Evolutionary conservation across 2,888 invertebrate genomes (phyloP), one percentile per base, ranked within the genome.

Genomic region (Coelopa pilipes): DNA sequence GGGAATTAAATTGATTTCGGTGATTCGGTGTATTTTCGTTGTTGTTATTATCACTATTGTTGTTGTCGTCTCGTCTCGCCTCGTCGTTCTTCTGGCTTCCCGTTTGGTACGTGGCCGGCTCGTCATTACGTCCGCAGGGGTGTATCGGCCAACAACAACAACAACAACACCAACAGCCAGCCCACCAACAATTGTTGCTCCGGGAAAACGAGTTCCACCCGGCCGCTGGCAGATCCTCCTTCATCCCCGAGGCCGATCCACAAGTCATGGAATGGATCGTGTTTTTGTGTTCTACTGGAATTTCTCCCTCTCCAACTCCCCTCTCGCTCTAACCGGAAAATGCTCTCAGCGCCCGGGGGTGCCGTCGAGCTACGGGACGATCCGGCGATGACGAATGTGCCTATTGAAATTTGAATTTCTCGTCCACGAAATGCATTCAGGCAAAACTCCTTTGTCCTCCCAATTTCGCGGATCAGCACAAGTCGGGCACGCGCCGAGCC

Each of bases 401-500:
- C 53, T 53, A 53, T 53, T 15, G 53, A 53, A 53, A 53, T 53
- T 53, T n/a, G 13, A 45, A 17, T 53, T 55, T 55, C 49, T 62
- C 24, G 7, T 70, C 50, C 70, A 72, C 60, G 62, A 76, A 75
- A 73, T 74, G 76, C 76, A 73, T 70, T 73, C 74, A 74, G 77
- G 78, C 78, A 74, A 76, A 75, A 72, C 65, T 76, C 75, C 70
- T 68, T 79, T 79, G 78, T 79, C 76, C 63, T 73, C 74, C 71
- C 72, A 75, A 76, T 80, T 80, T 77, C 55, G 75, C 60, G 74
- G 53, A 71, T 57, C 65, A 73, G 75, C 79, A 72, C 79, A 76
- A 78, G 78, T 77, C 72, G 63, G 76, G 75, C 80, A 78, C 80
- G 79, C 77, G 80, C 75, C 79, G 76, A 17, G 19, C 59, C 1